Base-by-base conservation (phyloP, 2,113 vertebrate genomes). In the Gymnogyps californianus region DNA sequence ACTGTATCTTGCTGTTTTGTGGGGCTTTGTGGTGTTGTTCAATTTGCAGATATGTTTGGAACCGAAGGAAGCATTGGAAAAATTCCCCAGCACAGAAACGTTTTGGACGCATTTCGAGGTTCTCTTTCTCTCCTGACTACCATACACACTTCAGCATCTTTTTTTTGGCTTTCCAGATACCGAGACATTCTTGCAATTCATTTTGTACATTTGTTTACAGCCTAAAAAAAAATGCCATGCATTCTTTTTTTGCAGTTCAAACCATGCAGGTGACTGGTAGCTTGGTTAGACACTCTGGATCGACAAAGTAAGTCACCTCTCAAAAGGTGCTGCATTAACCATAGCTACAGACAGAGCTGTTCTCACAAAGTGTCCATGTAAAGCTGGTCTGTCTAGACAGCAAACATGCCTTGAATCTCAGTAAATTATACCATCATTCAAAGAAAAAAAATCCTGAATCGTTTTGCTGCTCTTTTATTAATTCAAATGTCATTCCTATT, bases 401-500 rank as follows among this genome's bases (percentile, higher is more conserved):
- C 40, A 77, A 75, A 40, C 29, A 20, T 25, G 49, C 46, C 66
- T 55, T 87, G 66, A 77, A 65, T 80, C 65, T 87, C 61, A 12
- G 74, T 64, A 64, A 92, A 58, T 65, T 29, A 32, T 18, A 44
- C 32, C 46, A 54, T 57, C n/a, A n/a, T 15, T 57, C 44, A 72
- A 46, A 64, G 70, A 34, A 75, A 80, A 77, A 62, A 65, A 18
- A 40, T 19, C 34, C 46, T 29, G 18, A 76, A 59, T 72, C 0
- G 17, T 85, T 93, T 77, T 62, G 40, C 44, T 82, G 62, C 32
- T 74, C 11, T 81, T 76, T 87, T 74, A 76, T 89, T n/a, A 87
- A 94, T 95, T 90, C 75, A 87, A 31, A 74, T 94, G 54, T 69
- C 34, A 65, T 95, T 87, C 87, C 25, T 89, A 28, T 93, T 95